These are phyloP conservation scores for Coreoperca whiteheadi DNA, from an alignment of 2,113 vertebrate genomes.

Conservation along the genomic window DNA sequence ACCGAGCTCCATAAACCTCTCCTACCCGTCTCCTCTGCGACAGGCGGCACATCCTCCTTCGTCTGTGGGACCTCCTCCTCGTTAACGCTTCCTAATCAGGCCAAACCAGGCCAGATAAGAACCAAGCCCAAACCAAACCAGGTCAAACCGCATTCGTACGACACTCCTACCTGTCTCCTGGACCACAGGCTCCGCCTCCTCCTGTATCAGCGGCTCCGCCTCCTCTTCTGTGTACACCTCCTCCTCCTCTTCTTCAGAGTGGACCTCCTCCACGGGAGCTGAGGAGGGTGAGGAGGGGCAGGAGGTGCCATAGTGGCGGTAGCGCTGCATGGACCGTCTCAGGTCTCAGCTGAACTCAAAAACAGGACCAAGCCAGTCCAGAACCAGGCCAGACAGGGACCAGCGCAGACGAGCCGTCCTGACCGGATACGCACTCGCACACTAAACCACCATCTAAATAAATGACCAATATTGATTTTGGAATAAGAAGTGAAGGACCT, in stretches of 20 bases:
- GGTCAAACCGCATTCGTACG: neutral
- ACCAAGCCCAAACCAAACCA: neutral
- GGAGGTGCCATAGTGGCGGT: constrained; percentile 49
- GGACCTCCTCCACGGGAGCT: constrained; percentile 61
- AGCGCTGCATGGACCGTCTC: constrained; percentile 58
- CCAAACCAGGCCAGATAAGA: constrained; percentile 26
- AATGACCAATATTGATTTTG: neutral
- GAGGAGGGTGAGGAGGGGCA: constrained; percentile 20
- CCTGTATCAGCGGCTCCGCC: constrained; percentile 24
- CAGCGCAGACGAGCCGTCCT: neutral
- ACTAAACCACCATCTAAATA: constrained; percentile 5
- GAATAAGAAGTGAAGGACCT: neutral
- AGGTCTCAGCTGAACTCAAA: neutral
- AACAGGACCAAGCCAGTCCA: neutral
- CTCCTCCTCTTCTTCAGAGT: constrained; percentile 31
- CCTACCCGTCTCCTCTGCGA: constrained; percentile 39
- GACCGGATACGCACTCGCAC: neutral
- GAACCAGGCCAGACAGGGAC: neutral
- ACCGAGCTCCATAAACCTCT: neutral
- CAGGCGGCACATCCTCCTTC: constrained; percentile 35
- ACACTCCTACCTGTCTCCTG: constrained; percentile 62
- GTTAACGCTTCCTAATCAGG: constrained; percentile 22
- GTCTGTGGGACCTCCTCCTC: constrained; percentile 37
- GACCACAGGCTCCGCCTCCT: constrained; percentile 27
- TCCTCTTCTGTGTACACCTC: constrained; percentile 50